Base-by-base conservation (phyloP, 2,888 invertebrate species). In the Platycnemis pennipes region DNA sequence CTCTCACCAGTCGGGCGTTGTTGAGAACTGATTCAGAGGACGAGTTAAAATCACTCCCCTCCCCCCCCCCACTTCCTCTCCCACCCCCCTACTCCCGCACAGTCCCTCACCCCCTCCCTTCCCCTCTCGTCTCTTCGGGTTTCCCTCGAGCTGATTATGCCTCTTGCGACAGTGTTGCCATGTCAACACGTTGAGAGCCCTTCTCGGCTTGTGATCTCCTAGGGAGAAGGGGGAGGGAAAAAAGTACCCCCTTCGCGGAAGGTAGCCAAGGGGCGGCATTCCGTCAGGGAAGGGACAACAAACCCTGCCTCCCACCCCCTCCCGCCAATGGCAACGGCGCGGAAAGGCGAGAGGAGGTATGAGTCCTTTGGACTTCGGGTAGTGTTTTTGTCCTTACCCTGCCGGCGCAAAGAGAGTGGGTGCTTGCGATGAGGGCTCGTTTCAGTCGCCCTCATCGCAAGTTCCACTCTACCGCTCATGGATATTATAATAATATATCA, bases 121-220 rank as follows among this genome's bases (percentile, higher is more conserved):
- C 88, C 88, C 49, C 89, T 11, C 88, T 31, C 22, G 22, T 44
- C 56, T 44, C 91, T 63, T 53, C 42, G 44, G 91, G 91, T 91
- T 91, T 91, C 63, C 69, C 91, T 69, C 91, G 5, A 91, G 91
- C 91, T 69, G 91, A 91, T 91, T 91, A 91, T 37, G 31, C 42
- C 44, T 56, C 63, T 19, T 19, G 42, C 44, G 63, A 63, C 91
- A 91, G 44, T 37, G 91, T 91, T 91, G 91, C 91, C 91, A 91
- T 63, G 91, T 63, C 44, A 44, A 37, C 56, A 26, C 46, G 7
- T 13, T 46, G 19, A 11, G 37, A 44, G 26, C 2, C 44, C 91
- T n/a, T 42, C 69, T 77, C n/a, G 1, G 49, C 49, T 63, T 49
- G 63, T 26, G 26, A 8, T 63, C 63, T 26, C 19, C 63, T 1